Evolutionary conservation across 2,797 vertebrate genomes (phyloP), one percentile per base, ranked within the genome.

Genomic region (Aythya fuligula): DNA sequence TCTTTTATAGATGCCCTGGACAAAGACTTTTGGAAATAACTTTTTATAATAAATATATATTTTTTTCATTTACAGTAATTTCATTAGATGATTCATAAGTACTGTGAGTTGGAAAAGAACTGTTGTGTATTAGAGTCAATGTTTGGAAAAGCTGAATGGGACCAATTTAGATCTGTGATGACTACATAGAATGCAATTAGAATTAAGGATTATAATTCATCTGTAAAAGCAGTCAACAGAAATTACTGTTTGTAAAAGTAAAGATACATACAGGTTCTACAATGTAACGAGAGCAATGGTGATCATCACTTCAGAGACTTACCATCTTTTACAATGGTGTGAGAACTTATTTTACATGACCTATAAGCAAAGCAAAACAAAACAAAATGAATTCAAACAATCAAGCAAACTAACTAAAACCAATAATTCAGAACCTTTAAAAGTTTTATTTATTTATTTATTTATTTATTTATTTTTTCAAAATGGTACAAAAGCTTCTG

Each of bases 81-180:
- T 64, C 24, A 18, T 61, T 9, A 66, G 39, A 39, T 57, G 71
- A 96, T 91, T 95, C 69, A 87, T 62, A 87, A 77, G 49, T 69
- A 38, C 18, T 36, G 15, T 77, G 58, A 89, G 53, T 49, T 87
- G 73, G 45, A 91, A 95, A 93, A 90, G 19, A 81, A 72, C 11
- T 43, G 20, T 49, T 28, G 2, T 15, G 7, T 21, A 64, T 89
- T 38, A 67, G 64, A 87, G 54, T 49, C 36, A 36, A 58, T 28
- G 11, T 36, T 58, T 90, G 13, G 34, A 47, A 96, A 95, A 84
- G 12, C 15, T 60, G 30, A 4, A 89, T 78, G 51, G 62, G 94
- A 85, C 5, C 6, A n/a, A 30, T 57, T 94, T 61, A 77, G 20
- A 81, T 94, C 38, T 61, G 30, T 91, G 51, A 78, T 87, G 53